Evolutionary conservation across 2,113 vertebrate species (phyloP).

Genomic region (Rissa tridactyla): DNA sequence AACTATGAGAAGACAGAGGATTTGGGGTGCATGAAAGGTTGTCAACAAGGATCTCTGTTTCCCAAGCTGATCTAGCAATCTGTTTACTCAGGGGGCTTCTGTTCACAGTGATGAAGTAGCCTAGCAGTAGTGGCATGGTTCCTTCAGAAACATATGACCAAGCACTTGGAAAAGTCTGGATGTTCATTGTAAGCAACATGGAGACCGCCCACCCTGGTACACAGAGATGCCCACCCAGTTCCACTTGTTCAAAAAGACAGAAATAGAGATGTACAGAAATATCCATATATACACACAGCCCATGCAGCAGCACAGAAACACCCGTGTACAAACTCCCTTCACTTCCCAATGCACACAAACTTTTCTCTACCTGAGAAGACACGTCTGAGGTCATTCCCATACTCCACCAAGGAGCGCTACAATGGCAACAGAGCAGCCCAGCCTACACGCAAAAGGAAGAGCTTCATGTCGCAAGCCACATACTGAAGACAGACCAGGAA

Average conservation of each 20-base stretch:
- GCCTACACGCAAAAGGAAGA: not conserved
- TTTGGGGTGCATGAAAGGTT: not conserved
- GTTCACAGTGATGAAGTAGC: not conserved
- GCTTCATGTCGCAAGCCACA: not conserved
- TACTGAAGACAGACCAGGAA: not conserved
- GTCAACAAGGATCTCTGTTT: not conserved
- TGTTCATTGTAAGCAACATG: not conserved
- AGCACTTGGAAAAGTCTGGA: not conserved
- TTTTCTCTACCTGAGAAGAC: not conserved
- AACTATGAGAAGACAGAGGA: not conserved
- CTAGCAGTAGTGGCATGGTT: not conserved
- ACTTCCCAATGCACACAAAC: not conserved
- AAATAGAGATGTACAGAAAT: not conserved
- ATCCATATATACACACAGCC: not conserved
- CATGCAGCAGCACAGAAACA: not conserved
- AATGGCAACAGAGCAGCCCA: not conserved
- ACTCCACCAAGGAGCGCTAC: not conserved
- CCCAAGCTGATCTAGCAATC: not conserved
- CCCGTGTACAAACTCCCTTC: accelerated
- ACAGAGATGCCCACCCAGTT: not conserved
- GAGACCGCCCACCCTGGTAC: not conserved
- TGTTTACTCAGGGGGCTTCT: not conserved
- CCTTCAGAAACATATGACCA: not conserved
- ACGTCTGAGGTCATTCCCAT: not conserved
- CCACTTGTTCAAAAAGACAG: not conserved